Base-by-base conservation (phyloP, 35 echinoderm and acorn worm species). In the Ophioderma brevispina region DNA sequence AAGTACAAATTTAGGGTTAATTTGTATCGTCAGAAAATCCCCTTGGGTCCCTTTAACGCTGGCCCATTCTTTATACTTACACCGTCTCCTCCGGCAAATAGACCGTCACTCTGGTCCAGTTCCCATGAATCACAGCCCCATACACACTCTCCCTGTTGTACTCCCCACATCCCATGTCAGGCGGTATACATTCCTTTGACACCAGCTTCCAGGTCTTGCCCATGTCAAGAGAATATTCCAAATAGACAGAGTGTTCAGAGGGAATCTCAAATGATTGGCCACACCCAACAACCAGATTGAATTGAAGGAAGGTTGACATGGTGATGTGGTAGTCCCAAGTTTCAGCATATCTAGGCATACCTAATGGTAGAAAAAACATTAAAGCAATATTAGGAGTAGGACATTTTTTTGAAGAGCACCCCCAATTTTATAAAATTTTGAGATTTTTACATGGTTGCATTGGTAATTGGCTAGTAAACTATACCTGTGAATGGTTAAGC, bases 291-390 rank as follows among this genome's bases (percentile, higher is more conserved):
- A 85, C 42, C 32, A 98, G 82, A 19, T 95, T 90, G 90, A 98
- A 98, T 75, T 98, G 96, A 2, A 98, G 82, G 76, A 98, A 98
- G 25, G 96, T 86, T 0, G 87, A 33, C 13, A 83, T 78, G 10
- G 90, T 92, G 40, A 98, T 84, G 1, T 95, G 85, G 81, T 94
- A 98, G 82, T 98, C 96, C 96, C 96, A 98, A 1, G 96, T 98
- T 56, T 98, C 96, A 1, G 92, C 91, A 79, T 95, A 98, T 21
- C 96, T 63, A 19, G 93, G 90, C 43, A 85, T 84, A 52, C 78
- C 96, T 98, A 34, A 17, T 46, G 4, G 41, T 8, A 46, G 41
- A n/a, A n/a, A n/a, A n/a, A n/a, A n/a, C n/a, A n/a, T n/a, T n/a
- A n/a, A n/a, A n/a, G n/a, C n/a, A n/a, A n/a, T n/a, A n/a, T n/a